Evolutionary conservation across 1,140 invertebrate genomes (phyloP).

Genomic region (Brachionus manjavacas): DNA sequence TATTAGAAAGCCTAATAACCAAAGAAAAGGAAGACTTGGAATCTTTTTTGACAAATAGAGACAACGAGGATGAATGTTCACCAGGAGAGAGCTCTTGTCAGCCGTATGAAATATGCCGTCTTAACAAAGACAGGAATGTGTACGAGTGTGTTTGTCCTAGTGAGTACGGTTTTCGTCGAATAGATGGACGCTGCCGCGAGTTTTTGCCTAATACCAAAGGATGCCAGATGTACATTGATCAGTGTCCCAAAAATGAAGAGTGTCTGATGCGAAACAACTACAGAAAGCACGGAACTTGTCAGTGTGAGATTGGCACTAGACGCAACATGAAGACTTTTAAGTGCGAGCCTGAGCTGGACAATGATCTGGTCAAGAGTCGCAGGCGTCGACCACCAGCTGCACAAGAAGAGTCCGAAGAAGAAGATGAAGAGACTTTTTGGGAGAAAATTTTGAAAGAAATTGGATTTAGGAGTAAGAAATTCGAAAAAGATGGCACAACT

Average conservation of each 20-base stretch:
- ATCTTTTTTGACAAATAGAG: background rate
- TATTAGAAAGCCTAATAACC: background rate
- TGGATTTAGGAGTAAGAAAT: background rate
- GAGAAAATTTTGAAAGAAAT: background rate
- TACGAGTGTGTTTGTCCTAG: constrained; percentile 26
- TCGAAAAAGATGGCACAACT: background rate
- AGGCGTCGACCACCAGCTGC: background rate
- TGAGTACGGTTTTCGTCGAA: background rate
- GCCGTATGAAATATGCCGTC: background rate
- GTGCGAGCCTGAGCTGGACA: background rate
- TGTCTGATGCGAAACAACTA: background rate
- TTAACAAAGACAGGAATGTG: background rate
- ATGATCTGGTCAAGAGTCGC: background rate
- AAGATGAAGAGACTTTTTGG: constrained; percentile 4
- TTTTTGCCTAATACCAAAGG: background rate
- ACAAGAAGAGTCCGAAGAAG: background rate
- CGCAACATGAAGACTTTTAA: background rate
- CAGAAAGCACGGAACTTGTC: constrained; percentile 31
- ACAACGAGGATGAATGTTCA: background rate
- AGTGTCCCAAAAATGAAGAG: constrained; percentile 12
- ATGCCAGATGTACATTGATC: constrained; percentile 25
- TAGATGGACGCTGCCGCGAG: constrained; percentile 1
- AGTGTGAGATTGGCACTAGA: constrained; percentile 17
- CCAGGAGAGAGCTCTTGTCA: background rate
- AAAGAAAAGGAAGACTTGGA: constrained; percentile 14